These are phyloP conservation scores for Epinephelus lanceolatus DNA, from an alignment of 2,113 vertebrate species.

Conservation along the genomic window DNA sequence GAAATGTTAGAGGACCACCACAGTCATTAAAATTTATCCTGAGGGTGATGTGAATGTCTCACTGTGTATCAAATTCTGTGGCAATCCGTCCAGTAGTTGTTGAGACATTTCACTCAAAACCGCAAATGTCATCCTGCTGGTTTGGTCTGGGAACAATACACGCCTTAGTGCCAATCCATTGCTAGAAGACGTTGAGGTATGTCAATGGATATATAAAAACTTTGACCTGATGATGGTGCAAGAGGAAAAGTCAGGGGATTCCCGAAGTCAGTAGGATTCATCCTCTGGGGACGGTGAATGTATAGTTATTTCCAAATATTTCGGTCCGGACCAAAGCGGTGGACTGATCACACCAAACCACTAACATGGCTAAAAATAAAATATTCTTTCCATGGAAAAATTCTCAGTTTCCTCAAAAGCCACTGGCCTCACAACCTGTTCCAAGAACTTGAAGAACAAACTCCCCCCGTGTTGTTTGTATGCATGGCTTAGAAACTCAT, in stretches of 20 bases:
- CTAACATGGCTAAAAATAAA: neutral
- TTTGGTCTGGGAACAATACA: neutral
- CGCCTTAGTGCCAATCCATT: too few species aligned
- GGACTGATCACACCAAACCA: neutral
- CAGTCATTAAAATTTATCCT: neutral
- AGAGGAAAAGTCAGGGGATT: neutral
- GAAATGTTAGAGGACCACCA: neutral
- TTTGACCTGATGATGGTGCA: neutral
- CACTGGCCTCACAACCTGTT: neutral
- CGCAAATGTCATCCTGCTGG: neutral
- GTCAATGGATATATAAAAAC: neutral
- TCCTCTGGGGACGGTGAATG: neutral
- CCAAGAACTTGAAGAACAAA: neutral
- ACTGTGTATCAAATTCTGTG: too few species aligned
- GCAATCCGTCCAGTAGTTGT: neutral
- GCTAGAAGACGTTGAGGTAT: neutral
- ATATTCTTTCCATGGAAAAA: neutral
- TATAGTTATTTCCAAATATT: neutral
- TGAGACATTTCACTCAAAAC: neutral
- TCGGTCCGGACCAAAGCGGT: neutral
- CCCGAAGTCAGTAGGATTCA: neutral
- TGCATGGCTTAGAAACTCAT: conserved; percentile 12
- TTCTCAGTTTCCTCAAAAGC: neutral
- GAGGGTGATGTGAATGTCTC: neutral
- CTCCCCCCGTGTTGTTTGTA: neutral